These are phyloP conservation scores for Venturia canescens DNA, from an alignment of 1,140 invertebrate genomes.

Conservation along the genomic window DNA sequence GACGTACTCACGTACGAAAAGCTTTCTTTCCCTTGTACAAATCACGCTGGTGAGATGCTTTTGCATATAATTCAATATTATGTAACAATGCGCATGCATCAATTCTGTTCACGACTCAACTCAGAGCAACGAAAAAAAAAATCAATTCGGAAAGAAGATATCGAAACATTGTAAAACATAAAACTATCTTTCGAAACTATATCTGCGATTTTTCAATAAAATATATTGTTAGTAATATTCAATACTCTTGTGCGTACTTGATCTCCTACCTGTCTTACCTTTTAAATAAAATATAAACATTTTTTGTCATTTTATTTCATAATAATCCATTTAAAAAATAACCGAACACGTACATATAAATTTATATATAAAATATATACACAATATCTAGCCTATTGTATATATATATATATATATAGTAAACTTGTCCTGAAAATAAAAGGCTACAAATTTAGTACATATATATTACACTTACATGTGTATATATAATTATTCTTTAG, in stretches of 20 bases:
- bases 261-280: background rate
- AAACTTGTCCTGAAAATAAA: background rate
- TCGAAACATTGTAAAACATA: no score
- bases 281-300: background rate
- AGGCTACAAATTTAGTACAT: no score
- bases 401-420: background rate
- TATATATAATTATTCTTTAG: background rate
- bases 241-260: background rate
- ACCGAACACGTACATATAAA: background rate
- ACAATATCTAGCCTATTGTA: background rate
- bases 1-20: constrained; percentile 6
- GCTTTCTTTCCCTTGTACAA: no score
- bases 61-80: no score
- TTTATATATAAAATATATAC: background rate
- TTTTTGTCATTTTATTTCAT: background rate
- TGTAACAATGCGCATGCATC: no score
- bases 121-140: no score
- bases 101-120: no score
- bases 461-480: background rate
- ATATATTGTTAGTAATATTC: no score
- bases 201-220: no score
- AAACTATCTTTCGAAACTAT: no score
- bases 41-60: no score
- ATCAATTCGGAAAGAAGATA: no score
- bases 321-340: background rate